Evolutionary conservation across 2,113 vertebrate genomes (phyloP).

Genomic region (Bos taurus): DNA sequence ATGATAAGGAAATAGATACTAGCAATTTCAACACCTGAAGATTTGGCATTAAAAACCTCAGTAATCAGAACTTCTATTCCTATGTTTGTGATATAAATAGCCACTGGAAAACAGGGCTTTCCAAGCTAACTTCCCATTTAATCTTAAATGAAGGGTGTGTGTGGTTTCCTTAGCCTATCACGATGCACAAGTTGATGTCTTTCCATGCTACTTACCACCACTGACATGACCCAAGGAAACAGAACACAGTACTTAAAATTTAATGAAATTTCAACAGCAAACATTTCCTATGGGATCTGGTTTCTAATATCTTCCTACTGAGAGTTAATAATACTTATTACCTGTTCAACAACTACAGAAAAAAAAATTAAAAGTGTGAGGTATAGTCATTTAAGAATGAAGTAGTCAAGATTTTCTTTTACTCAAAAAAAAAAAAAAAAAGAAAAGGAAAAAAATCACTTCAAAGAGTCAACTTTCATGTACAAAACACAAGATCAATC

Average conservation of each 20-base stretch:
- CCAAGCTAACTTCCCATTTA: not conserved
- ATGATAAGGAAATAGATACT: not conserved
- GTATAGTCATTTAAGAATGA: conserved; percentile 21
- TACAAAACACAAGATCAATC: conserved; percentile 66
- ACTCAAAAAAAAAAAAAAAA: conserved; percentile 14
- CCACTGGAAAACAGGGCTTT: not conserved
- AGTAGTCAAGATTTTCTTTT: conserved; percentile 65
- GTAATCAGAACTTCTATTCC: not conserved
- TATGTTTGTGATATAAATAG: not conserved
- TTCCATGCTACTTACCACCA: not conserved
- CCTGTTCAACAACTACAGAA: not conserved
- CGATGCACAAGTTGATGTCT: not conserved
- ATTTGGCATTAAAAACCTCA: not conserved
- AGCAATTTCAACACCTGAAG: not conserved
- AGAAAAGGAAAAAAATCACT: not conserved
- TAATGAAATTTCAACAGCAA: conserved; percentile 23
- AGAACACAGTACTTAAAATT: not conserved
- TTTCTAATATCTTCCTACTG: conserved; percentile 4
- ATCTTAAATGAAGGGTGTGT: not conserved
- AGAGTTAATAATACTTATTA: not conserved
- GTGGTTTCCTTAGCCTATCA: not conserved
- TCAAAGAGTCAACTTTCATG: conserved; percentile 32
- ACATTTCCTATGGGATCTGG: not conserved
- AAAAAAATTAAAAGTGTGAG: not conserved
- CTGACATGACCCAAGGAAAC: not conserved